phyloP scores from a whole-genome alignment of 2,888 invertebrate genomes.

The Epinotia nisella region DNA sequence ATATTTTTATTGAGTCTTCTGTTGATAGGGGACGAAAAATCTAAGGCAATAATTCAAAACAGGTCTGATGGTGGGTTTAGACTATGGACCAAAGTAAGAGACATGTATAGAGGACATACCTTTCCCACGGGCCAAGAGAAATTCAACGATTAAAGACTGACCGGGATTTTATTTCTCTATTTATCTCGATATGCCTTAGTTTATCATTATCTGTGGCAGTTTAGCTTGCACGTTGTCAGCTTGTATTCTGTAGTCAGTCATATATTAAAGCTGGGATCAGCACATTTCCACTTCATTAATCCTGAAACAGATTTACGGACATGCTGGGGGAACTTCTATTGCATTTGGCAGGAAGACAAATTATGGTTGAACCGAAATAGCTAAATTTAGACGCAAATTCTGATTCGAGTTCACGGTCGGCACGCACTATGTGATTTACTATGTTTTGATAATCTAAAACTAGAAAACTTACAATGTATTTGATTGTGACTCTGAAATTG shows the following conservation, averaged over 20 bases:
- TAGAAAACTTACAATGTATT: slow-evolving; percentile 19
- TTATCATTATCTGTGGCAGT: not conserved
- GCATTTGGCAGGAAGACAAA: slow-evolving; percentile 45
- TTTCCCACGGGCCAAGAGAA: too few relatives aligned
- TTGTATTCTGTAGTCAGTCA: not conserved
- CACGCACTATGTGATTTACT: slow-evolving; percentile 32
- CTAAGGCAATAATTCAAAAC: too few relatives aligned
- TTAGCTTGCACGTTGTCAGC: not conserved
- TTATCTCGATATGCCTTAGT: too few relatives aligned
- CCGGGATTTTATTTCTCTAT: too few relatives aligned
- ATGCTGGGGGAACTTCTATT: slow-evolving; percentile 26
- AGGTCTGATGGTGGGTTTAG: too few relatives aligned
- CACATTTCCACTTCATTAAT: slow-evolving; percentile 42
- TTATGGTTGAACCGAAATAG: slow-evolving; percentile 40
- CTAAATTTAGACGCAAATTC: slow-evolving; percentile 43
- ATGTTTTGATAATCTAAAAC: slow-evolving; percentile 34
- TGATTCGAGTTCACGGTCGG: slow-evolving; percentile 41
- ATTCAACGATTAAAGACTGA: too few relatives aligned
- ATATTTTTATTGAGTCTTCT: too few relatives aligned
- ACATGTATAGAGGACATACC: too few relatives aligned
- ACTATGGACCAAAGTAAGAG: too few relatives aligned
- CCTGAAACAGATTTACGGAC: slow-evolving; percentile 30
- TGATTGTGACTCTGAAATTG: not conserved
- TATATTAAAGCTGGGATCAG: slow-evolving; percentile 15
- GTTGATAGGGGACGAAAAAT: too few relatives aligned